phyloP scores from a whole-genome alignment of 2,888 invertebrate species.

The Tipula confusa region DNA sequence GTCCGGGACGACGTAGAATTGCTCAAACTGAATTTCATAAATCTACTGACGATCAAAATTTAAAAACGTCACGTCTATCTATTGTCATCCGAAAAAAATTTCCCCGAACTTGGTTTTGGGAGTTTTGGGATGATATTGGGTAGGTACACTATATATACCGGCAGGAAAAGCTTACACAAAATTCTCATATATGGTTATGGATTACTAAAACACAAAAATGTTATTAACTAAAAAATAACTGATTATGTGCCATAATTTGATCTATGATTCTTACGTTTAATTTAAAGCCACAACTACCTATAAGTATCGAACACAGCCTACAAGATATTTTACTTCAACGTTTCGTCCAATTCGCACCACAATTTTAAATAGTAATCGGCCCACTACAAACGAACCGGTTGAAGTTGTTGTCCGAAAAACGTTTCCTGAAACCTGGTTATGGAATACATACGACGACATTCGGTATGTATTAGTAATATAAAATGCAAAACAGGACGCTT shows the following conservation, averaged over 20 bases:
- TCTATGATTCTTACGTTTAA: not conserved
- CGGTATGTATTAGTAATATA: slow-evolving; percentile 20
- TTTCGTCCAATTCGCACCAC: not conserved
- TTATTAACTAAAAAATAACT: not conserved
- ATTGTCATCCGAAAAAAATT: not conserved
- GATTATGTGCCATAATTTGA: not conserved
- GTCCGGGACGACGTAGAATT: not conserved
- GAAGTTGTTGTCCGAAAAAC: slow-evolving; percentile 46
- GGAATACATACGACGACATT: slow-evolving; percentile 49
- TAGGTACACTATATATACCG: not conserved
- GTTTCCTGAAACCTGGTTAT: slow-evolving; percentile 67
- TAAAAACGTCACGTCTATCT: not conserved
- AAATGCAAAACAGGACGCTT: not conserved
- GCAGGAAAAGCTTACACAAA: too few species aligned
- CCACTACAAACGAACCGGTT: not conserved
- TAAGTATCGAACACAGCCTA: not conserved
- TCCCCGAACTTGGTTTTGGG: not conserved
- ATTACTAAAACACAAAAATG: not conserved
- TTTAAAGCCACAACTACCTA: not conserved
- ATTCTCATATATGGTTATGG: not conserved
- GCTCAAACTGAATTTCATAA: not conserved
- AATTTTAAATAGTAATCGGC: not conserved
- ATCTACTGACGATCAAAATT: not conserved
- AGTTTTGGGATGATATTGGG: not conserved
- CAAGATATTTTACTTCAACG: not conserved